Base-by-base conservation (phyloP, 1,140 invertebrate species). In the Lamellibrachia luymesi region DNA sequence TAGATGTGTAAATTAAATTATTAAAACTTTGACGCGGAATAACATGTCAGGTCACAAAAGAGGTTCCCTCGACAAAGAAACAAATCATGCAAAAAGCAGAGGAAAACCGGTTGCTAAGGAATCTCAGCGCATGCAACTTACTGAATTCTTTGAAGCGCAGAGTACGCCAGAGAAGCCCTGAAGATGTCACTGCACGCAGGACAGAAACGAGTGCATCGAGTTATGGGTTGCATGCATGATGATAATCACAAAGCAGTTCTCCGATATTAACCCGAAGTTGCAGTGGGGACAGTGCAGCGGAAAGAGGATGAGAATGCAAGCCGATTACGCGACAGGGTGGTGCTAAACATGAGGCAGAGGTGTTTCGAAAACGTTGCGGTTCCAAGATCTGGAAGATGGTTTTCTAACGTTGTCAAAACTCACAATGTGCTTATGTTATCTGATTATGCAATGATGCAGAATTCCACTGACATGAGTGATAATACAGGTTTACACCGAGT, bases 91-190 rank as follows among this genome's bases (percentile, higher is more conserved):
- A 80, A 80, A 80, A 17, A 80, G 17, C 64, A 80, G 13, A 80
- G 64, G 8, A 22, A 80, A 22, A 80, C 17, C 8, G 17, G 8
- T 22, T 22, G 17, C 64, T 80, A 80, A 80, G 64, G 64, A 80
- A 80, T 80, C 64, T 80, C 51, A 51, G 27, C 90, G 51, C 90
- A 50, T 5, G 22, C 10, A 25, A 90, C 92, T 93, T 90, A 90
- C 90, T 93, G 92, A 50, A 92, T 92, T 38, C 92, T 51, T 92
- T n/a, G 50, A 64, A 92, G 27, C 6, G n/a, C 49, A 51, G 92
- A 92, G 27, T 92, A 92, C 50, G 50, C 93, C 50, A 50, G 51
- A 93, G 50, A 92, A 22, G 52, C 90, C 91, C 91, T 51, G 92
- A 52, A 92, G 50, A 92, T 38, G 52, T 51, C 50, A 17, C 90